These are phyloP conservation scores for Morinoia aosen DNA, from an alignment of 2,888 invertebrate species.

Conservation along the genomic window DNA sequence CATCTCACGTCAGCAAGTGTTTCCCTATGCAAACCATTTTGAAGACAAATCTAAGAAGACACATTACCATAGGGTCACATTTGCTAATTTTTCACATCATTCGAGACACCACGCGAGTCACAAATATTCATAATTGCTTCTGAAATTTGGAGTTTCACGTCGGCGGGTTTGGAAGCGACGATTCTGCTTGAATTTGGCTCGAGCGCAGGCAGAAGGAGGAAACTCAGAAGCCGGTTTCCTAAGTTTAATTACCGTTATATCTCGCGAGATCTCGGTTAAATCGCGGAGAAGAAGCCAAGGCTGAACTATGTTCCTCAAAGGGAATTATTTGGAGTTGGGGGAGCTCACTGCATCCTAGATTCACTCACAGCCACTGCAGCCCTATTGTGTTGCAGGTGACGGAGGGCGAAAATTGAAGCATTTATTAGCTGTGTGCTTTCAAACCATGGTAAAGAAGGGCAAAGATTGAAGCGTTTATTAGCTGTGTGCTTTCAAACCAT, in stretches of 20 bases:
- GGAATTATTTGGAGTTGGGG: neutral
- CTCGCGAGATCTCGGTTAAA: neutral
- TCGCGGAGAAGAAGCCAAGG: neutral
- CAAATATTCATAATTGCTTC: neutral
- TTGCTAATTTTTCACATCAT: neutral
- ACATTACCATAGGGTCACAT: too few species aligned
- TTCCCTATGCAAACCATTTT: neutral
- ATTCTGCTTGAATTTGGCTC: neutral
- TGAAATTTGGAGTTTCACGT: neutral
- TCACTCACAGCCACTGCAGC: neutral
- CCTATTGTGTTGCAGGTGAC: neutral
- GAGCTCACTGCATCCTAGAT: neutral
- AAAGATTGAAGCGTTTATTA: neutral
- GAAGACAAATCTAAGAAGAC: neutral
- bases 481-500: neutral
- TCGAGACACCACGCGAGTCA: neutral
- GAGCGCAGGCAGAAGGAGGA: neutral
- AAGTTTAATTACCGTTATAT: conserved; percentile 12
- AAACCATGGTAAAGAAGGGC: neutral
- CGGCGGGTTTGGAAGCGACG: neutral
- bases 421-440: neutral
- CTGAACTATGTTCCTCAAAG: neutral
- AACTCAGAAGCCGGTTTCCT: neutral
- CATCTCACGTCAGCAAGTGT: too few species aligned
- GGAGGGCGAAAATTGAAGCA: neutral